phyloP scores from a whole-genome alignment of 2,797 vertebrate genomes.

The Pteropus rufus region DNA sequence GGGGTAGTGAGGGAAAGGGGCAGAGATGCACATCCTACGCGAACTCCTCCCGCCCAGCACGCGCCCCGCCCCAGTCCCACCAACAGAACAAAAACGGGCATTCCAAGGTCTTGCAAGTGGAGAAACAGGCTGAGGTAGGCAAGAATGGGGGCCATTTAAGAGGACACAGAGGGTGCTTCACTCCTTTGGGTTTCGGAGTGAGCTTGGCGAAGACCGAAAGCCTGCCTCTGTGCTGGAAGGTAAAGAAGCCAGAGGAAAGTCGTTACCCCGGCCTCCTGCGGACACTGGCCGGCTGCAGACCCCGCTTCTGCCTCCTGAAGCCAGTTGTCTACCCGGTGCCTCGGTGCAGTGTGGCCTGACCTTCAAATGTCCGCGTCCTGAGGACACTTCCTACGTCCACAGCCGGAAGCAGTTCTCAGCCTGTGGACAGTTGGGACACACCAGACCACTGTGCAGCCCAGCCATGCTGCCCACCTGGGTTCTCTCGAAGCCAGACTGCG shows the following conservation, averaged over 20 bases:
- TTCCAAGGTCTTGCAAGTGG: background rate
- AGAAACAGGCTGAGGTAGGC: background rate
- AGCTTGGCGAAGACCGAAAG: background rate
- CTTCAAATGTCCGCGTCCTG: background rate
- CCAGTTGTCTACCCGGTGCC: background rate
- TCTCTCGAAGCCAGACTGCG: background rate
- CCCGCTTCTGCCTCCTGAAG: background rate
- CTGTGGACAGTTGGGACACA: background rate
- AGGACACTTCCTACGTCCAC: background rate
- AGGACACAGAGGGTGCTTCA: background rate
- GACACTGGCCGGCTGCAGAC: background rate
- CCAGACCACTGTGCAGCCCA: background rate
- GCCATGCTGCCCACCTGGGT: background rate
- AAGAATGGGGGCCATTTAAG: background rate
- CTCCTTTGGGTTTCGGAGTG: background rate
- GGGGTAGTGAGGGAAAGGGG: background rate
- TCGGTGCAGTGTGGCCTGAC: background rate
- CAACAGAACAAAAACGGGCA: background rate
- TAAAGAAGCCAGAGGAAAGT: background rate
- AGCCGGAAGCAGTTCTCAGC: background rate
- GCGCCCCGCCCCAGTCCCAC: background rate
- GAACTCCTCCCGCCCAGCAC: background rate
- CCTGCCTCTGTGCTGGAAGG: background rate
- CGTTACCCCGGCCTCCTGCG: rapidly evolving
- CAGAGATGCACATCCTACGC: rapidly evolving